phyloP scores from a whole-genome alignment of 2,888 invertebrate species.

The Notodonta ziczac region DNA sequence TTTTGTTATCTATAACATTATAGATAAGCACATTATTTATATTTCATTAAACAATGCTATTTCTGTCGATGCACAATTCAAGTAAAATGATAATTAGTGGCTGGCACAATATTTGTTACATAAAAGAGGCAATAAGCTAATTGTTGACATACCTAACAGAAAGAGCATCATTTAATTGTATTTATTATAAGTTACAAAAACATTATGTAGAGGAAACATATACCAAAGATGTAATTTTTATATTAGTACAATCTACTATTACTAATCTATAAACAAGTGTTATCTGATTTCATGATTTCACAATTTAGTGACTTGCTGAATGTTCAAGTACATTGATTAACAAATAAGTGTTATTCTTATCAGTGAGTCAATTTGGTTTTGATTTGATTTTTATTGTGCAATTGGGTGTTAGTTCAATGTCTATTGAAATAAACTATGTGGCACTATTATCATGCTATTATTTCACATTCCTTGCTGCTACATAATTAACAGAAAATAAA shows the following conservation, averaged over 20 bases:
- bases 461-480: neutral
- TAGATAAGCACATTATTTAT: too few species aligned
- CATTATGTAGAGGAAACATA: neutral
- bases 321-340: neutral
- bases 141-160: too few species aligned
- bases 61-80: too few species aligned
- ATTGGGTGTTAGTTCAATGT: conserved; percentile 4
- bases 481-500: neutral
- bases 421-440: neutral
- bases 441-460: neutral
- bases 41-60: too few species aligned
- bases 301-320: neutral
- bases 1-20: too few species aligned
- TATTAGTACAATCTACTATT: too few species aligned
- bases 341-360: neutral
- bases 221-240: neutral
- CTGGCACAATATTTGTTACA: too few species aligned
- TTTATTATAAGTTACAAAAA: too few species aligned
- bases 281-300: neutral
- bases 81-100: too few species aligned
- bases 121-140: too few species aligned
- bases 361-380: neutral
- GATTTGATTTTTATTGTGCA: neutral
- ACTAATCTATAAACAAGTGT: neutral
- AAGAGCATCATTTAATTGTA: too few species aligned